Evolutionary conservation across 1,140 invertebrate genomes (phyloP).

Genomic region (Periplaneta americana): DNA sequence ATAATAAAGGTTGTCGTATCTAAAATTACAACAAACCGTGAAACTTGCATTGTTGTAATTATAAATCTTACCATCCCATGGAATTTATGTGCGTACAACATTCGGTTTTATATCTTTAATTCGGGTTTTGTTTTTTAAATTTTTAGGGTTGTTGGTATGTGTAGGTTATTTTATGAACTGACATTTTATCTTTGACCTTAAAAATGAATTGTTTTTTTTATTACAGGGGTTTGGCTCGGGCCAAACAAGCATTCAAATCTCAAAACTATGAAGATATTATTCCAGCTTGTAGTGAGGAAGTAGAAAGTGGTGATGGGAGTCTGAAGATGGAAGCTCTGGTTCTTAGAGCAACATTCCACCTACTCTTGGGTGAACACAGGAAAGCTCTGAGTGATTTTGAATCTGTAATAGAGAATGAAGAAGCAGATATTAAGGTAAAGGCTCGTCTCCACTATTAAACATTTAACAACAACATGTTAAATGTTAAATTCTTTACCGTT

Average conservation of each 20-base stretch:
- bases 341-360: constrained; percentile 75
- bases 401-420: constrained; percentile 51
- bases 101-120: too few relatives aligned
- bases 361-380: constrained; percentile 65
- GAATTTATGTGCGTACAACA: too few relatives aligned
- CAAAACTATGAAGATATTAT: constrained; percentile 76
- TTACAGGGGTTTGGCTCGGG: constrained; percentile 54
- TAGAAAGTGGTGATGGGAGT: constrained; percentile 49
- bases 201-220: background rate
- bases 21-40: too few relatives aligned
- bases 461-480: too few relatives aligned
- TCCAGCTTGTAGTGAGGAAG: constrained; percentile 71
- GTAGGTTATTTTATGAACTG: too few relatives aligned
- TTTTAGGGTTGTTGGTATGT: too few relatives aligned
- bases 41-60: too few relatives aligned
- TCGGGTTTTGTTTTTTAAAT: too few relatives aligned
- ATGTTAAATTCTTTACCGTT: too few relatives aligned
- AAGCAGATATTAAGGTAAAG: constrained; percentile 45
- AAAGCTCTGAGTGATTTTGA: constrained; percentile 67
- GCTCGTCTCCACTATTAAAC: too few relatives aligned
- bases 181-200: background rate
- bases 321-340: constrained; percentile 62
- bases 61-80: too few relatives aligned
- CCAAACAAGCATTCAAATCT: constrained; percentile 56
- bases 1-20: too few relatives aligned